These are phyloP conservation scores for Epinephelus lanceolatus DNA, from an alignment of 2,113 vertebrate species.

Conservation along the genomic window DNA sequence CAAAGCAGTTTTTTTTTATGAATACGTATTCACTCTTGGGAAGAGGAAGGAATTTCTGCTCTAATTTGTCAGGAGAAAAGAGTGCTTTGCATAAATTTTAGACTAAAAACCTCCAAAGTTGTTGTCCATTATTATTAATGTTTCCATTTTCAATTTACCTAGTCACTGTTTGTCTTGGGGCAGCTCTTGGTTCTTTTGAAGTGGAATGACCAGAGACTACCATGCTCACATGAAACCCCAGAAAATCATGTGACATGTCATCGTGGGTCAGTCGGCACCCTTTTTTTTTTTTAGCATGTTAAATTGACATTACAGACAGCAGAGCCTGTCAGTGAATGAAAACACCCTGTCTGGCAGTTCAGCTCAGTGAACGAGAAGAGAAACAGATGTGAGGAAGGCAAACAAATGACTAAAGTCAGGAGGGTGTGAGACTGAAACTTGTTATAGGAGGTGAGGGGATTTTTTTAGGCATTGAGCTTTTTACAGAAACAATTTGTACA, in stretches of 20 bases:
- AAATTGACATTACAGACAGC: too few species aligned
- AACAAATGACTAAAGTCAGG: too few species aligned
- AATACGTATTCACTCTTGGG: neutral
- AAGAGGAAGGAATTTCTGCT: conserved; percentile 2
- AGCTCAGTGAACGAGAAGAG: too few species aligned
- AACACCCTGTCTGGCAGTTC: too few species aligned
- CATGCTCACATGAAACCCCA: conserved; percentile 11
- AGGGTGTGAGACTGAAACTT: too few species aligned
- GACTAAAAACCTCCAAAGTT: conserved; percentile 12
- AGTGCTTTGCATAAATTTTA: conserved; percentile 33
- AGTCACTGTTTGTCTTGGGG: neutral
- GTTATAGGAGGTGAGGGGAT: too few species aligned
- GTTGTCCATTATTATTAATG: conserved; percentile 12
- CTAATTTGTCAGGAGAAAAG: conserved; percentile 27
- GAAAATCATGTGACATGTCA: neutral
- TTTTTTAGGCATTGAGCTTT: too few species aligned
- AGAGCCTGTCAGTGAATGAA: too few species aligned
- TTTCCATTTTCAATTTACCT: neutral
- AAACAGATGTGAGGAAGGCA: too few species aligned
- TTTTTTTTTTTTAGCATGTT: too few species aligned
- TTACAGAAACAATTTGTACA: too few species aligned
- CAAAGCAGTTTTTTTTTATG: conserved; percentile 25
- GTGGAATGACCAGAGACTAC: conserved; percentile 1
- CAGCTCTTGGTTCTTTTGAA: neutral
- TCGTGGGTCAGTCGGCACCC: neutral